phyloP scores from a whole-genome alignment of 2,113 vertebrate genomes.

The Misgurnus mizolepis region DNA sequence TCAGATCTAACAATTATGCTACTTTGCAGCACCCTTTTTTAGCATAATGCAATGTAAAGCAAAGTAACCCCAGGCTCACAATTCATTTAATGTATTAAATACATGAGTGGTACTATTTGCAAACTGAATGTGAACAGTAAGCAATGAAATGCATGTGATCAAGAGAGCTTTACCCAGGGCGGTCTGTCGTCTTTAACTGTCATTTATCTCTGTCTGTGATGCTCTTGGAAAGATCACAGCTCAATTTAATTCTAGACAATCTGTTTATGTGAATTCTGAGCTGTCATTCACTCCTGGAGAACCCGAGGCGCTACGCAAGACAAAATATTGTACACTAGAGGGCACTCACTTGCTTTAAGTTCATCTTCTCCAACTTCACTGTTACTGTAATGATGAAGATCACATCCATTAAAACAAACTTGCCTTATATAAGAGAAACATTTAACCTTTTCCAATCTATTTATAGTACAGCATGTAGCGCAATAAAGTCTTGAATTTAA shows the following conservation, averaged over 20 bases:
- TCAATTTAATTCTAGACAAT: constrained; percentile 16
- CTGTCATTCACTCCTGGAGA: constrained; percentile 6
- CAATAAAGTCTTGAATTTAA: background rate
- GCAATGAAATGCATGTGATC: background rate
- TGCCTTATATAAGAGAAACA: background rate
- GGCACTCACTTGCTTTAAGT: constrained; percentile 26
- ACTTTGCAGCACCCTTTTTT: background rate
- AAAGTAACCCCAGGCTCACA: background rate
- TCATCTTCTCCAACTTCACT: background rate
- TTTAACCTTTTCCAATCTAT: background rate
- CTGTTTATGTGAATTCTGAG: constrained; percentile 15
- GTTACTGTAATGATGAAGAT: background rate
- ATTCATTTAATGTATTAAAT: background rate
- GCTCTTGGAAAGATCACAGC: background rate
- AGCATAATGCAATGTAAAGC: background rate
- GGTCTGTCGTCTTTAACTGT: background rate
- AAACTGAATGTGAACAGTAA: background rate
- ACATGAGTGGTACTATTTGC: background rate
- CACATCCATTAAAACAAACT: background rate
- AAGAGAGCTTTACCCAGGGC: background rate
- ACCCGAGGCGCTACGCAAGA: background rate
- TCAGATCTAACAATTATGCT: background rate
- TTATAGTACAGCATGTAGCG: background rate
- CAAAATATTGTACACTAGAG: constrained; percentile 30
- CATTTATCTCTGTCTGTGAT: background rate